Evolutionary conservation across 2,113 vertebrate species (phyloP), one percentile per base, ranked within the genome.

Genomic region (Poeciliopsis turrubarensis): DNA sequence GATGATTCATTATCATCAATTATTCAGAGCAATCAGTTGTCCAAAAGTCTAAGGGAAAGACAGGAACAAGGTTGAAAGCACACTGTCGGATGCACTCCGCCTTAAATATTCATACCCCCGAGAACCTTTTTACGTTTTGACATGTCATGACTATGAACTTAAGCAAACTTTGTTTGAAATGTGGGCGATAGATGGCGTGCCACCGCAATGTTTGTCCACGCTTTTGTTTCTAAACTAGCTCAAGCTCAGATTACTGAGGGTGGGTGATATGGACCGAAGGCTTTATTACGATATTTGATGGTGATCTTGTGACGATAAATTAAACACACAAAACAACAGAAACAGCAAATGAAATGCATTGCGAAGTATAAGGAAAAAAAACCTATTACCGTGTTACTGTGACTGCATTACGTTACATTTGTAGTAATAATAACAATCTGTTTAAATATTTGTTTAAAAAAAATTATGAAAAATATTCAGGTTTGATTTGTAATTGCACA

Each of bases 1-100:
- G 31, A 61, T 68, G 72, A 78, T 65, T 25, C 15, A 70, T 57
- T 37, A 26, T 66, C 25, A 54, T 54, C 22, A 22, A 54, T 54
- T 54, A 54, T 54, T 54, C 47, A 54, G 4, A 17, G 19, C 39
- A 14, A 15, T 47, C 57, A 47, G 47, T 37, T 8, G 14, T 12
- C 14, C 37, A 14, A 12, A 65, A 41, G n/a, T 13, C 41, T 64
- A 0, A 27, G 71, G 68, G 68, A 62, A 10, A 25, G 60, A 25
- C 27, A 66, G 32, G 68, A 63, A 70, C 11, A 39, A 74, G 63
- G 65, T 30, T 25, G 32, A 39, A 9, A 60, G 29, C 27, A 29
- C 26, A n/a, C 57, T 11, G 27, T n/a, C 27, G 14, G 65, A 41
- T 15, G 26, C 22, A 19, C 47, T 22, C 47, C 19, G 17, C 51